Percentiles rank a stretch among this genome's conserved stretches.
phyloP scores from a whole-genome alignment of 2,888 invertebrate species.

The Ethmia dodecea region DNA sequence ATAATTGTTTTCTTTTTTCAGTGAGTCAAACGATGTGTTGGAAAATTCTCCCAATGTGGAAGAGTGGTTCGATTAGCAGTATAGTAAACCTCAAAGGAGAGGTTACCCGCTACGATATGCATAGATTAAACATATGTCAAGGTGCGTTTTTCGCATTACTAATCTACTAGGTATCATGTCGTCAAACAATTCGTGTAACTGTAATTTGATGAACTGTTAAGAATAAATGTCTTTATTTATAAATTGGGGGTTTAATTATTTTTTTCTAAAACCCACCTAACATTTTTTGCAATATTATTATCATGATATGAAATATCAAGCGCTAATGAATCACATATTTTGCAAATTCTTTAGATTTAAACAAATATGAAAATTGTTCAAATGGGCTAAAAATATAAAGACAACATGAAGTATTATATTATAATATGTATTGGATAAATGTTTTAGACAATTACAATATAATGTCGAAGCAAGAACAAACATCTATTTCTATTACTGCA shows the following conservation, averaged over 20 bases:
- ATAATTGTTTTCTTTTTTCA: constrained; percentile 62
- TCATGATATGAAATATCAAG: background rate
- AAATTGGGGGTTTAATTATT: background rate
- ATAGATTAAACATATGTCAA: too few relatives aligned
- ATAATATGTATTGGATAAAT: constrained; percentile 67
- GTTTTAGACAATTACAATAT: constrained; percentile 70
- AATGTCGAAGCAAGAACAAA: constrained; percentile 64
- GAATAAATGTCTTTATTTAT: too few relatives aligned
- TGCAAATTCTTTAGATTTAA: background rate
- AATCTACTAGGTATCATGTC: too few relatives aligned
- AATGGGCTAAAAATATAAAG: background rate
- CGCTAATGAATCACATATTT: background rate
- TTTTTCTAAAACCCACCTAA: too few relatives aligned
- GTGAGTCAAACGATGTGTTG: constrained; percentile 90
- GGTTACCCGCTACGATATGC: too few relatives aligned
- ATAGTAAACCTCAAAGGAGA: background rate
- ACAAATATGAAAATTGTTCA: background rate
- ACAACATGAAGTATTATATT: too few relatives aligned
- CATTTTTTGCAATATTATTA: background rate
- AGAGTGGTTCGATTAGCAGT: constrained; percentile 81
- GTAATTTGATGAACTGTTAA: too few relatives aligned
- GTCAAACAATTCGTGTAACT: too few relatives aligned
- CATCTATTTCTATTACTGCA: constrained; percentile 53
- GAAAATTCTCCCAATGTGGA: constrained; percentile 92
- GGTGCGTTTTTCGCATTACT: too few relatives aligned